These are phyloP conservation scores for Lutjanus argentimaculatus DNA, from an alignment of 2,797 vertebrate genomes.

Conservation along the genomic window DNA sequence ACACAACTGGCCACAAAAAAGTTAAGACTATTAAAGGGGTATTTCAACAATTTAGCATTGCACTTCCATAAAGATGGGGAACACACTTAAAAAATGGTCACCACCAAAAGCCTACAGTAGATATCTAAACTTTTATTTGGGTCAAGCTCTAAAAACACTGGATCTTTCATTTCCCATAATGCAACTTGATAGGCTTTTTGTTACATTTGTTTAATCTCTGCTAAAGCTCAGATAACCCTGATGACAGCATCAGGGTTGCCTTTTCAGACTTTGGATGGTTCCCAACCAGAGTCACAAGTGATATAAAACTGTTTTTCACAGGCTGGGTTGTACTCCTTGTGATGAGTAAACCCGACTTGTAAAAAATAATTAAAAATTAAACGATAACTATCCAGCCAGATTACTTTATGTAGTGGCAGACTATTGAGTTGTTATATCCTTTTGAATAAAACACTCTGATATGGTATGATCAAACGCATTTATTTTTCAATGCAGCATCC, in stretches of 20 bases:
- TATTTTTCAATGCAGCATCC: too few relatives aligned
- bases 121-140: conserved; percentile 3
- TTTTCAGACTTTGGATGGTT: background rate
- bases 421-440: background rate
- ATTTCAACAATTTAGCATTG: background rate
- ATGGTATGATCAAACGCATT: background rate
- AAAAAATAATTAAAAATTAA: background rate
- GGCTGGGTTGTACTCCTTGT: background rate
- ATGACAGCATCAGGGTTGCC: background rate
- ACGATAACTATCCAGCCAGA: background rate
- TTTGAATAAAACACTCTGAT: background rate
- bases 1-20: background rate
- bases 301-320: background rate
- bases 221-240: background rate
- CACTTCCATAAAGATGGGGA: background rate
- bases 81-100: background rate
- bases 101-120: background rate
- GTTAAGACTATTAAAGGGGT: background rate
- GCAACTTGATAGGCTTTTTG: conserved; percentile 17
- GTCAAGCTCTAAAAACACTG: background rate
- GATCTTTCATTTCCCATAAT: conserved; percentile 14
- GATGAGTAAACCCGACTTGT: background rate
- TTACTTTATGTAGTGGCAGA: background rate
- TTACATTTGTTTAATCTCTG: background rate
- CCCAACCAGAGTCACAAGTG: background rate